Percentiles rank a stretch among this genome's conserved stretches.
phyloP scores from a whole-genome alignment of 1,140 invertebrate species.

The silkworm (Bombyx mori) region DNA sequence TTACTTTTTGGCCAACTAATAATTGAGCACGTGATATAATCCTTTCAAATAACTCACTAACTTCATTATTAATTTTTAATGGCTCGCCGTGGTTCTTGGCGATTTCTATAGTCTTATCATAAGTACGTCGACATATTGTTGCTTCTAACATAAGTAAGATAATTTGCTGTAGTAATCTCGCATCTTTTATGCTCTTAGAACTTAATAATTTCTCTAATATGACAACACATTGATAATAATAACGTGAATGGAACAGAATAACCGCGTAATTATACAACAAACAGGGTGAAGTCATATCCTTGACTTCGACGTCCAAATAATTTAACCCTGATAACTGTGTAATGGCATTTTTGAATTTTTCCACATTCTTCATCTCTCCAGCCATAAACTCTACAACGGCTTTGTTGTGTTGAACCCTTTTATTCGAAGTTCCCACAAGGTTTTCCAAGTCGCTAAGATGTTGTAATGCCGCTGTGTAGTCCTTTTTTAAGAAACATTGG shows the following conservation, averaged over 20 bases:
- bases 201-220: constrained; percentile 76
- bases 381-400: constrained; percentile 51
- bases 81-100: constrained; percentile 47
- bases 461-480: constrained; percentile 41
- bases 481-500: constrained; percentile 49
- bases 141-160: constrained; percentile 67
- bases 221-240: constrained; percentile 81
- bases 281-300: constrained; percentile 67
- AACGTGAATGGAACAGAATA: constrained; percentile 83
- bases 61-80: constrained; percentile 43
- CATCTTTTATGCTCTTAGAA: constrained; percentile 51
- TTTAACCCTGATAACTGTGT: constrained; percentile 75
- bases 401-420: constrained; percentile 58
- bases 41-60: constrained; percentile 57
- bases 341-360: constrained; percentile 79
- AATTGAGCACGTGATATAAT: constrained; percentile 66
- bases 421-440: constrained; percentile 36
- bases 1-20: constrained; percentile 64
- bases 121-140: constrained; percentile 52
- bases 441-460: constrained; percentile 52
- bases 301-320: constrained; percentile 56
- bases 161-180: constrained; percentile 53
- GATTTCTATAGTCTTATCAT: constrained; percentile 51
- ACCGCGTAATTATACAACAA: constrained; percentile 88
- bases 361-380: constrained; percentile 77